phyloP scores from a whole-genome alignment of 2,113 vertebrate genomes.

The Noturus placidus region DNA sequence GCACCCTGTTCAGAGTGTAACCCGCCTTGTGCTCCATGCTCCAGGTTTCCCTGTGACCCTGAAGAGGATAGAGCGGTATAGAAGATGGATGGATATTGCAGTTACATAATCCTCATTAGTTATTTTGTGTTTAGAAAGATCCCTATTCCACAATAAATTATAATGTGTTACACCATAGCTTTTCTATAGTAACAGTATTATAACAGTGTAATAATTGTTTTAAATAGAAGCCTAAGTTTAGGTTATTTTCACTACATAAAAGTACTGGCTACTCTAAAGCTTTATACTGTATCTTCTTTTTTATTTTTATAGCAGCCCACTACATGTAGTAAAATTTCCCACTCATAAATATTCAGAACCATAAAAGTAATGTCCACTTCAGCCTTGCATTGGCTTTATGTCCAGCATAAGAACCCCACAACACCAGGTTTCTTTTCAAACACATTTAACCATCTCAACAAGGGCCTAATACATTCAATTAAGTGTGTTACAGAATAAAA shows the following conservation, averaged over 20 bases:
- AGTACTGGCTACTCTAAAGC: background rate
- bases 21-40: too few species aligned
- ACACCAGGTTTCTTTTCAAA: background rate
- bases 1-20: too few species aligned
- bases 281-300: background rate
- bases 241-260: background rate
- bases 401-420: background rate
- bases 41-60: too few species aligned
- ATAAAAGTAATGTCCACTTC: background rate
- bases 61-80: too few species aligned
- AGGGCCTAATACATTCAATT: background rate
- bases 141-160: too few species aligned
- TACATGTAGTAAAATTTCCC: background rate
- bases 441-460: background rate
- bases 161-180: background rate
- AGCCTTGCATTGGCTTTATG: background rate
- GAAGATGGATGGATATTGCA: too few species aligned
- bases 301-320: background rate
- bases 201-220: background rate
- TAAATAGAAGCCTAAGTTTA: background rate
- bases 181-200: background rate
- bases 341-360: background rate
- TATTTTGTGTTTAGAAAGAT: background rate
- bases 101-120: background rate
- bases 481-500: background rate